Evolutionary conservation across 2,113 vertebrate genomes (phyloP), one percentile per base, ranked within the genome.

Genomic region (Turdus rufiventris): DNA sequence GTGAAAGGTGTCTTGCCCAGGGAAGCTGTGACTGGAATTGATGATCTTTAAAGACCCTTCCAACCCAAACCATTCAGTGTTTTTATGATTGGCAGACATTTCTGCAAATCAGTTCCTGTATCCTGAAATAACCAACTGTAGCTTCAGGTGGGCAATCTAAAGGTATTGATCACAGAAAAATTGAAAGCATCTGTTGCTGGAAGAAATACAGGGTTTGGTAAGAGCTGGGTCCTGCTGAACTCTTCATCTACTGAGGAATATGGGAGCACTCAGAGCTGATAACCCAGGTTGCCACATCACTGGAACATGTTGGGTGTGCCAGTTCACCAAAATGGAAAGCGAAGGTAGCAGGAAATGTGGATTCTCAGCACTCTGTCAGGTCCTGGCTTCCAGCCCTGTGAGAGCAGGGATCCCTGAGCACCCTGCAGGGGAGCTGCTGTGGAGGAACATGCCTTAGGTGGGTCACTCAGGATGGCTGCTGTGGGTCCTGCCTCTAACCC

Each of bases 261-360:
- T 28, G 10, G 20, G 31, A 34, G 33, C 48, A 31, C 60, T 53
- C 25, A 3, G 63, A 53, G 50, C 33, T 20, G 36, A 19, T 43
- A 26, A 16, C 18, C 5, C 1, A 4, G 45, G 65, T 33, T 9
- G 13, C 47, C 40, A 33, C 0, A 0, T 12, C 6, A 0, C 40
- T 4, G 6, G 28, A 12, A 18, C 1, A 0, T 2, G 3, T 2
- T 50, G 17, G 29, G 9, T 26, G 48, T 1, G 1, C 25, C 31
- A 10, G 9, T 13, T 15, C 31, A 10, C 66, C 2, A 2, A 20
- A 36, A n/a, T 5, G 19, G 53, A 45, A 62, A 54, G 47, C 31
- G 31, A 58, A 54, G 17, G 47, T 34, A 29, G 20, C 10, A 33
- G 57, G 34, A 40, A 66, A 29, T 0, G 2, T 14, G 42, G 33